Percentiles rank a stretch among this genome's conserved stretches.
Conservation (phyloP, 2,113 vertebrate genomes). For the Oreochromis spilurus region DNA sequence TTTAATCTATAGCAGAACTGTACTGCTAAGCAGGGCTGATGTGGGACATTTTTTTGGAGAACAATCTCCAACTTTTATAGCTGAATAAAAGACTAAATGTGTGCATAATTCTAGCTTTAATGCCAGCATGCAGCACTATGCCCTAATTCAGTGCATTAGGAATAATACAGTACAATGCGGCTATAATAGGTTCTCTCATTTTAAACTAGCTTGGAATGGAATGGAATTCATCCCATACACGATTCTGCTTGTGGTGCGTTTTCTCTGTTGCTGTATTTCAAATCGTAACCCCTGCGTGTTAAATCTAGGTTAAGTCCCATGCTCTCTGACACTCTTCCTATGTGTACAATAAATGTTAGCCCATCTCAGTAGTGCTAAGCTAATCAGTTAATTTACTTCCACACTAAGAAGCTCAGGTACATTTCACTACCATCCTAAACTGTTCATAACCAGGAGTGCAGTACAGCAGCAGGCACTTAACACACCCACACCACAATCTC, state of each 20-base stretch:
- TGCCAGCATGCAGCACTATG: background rate
- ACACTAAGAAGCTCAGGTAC: constrained; percentile 20
- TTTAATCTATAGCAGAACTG: constrained; percentile 2
- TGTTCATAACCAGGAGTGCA: background rate
- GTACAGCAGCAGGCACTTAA: background rate
- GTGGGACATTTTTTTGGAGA: background rate
- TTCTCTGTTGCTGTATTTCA: background rate
- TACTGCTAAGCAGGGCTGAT: background rate
- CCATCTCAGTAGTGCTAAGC: background rate
- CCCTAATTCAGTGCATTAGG: background rate
- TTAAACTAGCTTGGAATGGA: constrained; percentile 6
- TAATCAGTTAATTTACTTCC: constrained; percentile 15
- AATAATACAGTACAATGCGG: background rate
- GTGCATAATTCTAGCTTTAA: background rate
- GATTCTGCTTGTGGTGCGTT: background rate
- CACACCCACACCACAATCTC: background rate
- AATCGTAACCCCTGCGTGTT: background rate
- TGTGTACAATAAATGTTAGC: background rate
- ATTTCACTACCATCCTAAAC: constrained; percentile 2
- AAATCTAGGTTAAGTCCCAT: background rate
- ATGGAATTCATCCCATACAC: background rate
- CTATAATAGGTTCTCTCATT: constrained; percentile 21
- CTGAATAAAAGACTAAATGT: background rate
- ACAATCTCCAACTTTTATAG: background rate
- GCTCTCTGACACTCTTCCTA: background rate